Percentiles rank a stretch among this genome's conserved stretches.
Conservation (phyloP, 2,797 vertebrate species). For the Hippocampus kuda region DNA sequence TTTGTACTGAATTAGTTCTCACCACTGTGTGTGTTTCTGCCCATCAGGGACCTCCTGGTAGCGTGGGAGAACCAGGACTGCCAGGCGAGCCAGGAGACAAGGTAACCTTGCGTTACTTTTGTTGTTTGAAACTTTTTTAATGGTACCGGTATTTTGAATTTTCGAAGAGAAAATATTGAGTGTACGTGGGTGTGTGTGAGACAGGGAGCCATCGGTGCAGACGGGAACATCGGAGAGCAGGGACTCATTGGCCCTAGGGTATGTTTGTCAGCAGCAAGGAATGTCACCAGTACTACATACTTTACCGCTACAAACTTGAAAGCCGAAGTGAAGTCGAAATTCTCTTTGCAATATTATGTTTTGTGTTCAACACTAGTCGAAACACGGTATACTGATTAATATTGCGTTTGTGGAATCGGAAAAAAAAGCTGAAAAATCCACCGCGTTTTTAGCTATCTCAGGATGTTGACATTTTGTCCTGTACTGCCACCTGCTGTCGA, state of each 20-base stretch:
- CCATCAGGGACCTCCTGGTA: constrained; percentile 69
- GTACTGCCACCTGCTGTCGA: no score
- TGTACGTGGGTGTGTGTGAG: constrained; percentile 16
- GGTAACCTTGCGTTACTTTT: constrained; percentile 57
- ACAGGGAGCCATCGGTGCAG: constrained; percentile 80
- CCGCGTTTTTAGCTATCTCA: no score
- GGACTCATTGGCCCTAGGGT: constrained; percentile 86
- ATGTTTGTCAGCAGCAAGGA: constrained; percentile 34
- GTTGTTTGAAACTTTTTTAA: background rate
- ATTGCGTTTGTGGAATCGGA: no score
- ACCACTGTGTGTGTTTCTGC: constrained; percentile 6
- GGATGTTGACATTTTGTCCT: no score
- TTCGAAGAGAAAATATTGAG: background rate
- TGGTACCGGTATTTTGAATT: background rate
- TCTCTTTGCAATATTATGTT: no score
- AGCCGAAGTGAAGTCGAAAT: no score
- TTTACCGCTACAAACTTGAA: no score
- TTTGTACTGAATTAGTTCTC: background rate
- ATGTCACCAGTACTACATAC: background rate
- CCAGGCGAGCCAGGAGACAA: constrained; percentile 79
- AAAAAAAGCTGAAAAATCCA: no score
- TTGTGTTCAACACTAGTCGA: no score
- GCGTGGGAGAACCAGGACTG: constrained; percentile 63
- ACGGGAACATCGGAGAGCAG: constrained; percentile 81
- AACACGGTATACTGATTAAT: no score